A percentile compares a stretch with the other conserved stretches of the same genome.
These are phyloP conservation scores for Chrysodeixis includens DNA, from an alignment of 2,888 invertebrate species.

Conservation along the genomic window DNA sequence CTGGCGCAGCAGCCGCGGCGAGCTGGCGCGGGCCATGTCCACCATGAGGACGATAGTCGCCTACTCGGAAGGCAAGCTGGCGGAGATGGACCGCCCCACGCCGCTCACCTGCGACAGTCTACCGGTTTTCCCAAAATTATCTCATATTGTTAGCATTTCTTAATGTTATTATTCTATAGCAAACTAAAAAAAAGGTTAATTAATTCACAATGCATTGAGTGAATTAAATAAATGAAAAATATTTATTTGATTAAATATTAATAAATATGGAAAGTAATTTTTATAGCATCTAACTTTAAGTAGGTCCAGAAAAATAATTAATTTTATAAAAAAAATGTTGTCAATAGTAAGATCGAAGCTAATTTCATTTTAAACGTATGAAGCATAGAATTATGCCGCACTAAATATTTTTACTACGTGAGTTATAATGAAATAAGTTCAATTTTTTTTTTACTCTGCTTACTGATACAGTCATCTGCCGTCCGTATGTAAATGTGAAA, in stretches of 20 bases:
- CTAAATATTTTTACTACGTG: constrained; percentile 33
- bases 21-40: constrained; percentile 59
- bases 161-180: neutral
- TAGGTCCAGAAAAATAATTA: neutral
- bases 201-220: neutral
- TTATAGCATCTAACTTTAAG: neutral
- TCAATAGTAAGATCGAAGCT: constrained; percentile 7
- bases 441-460: constrained; percentile 6
- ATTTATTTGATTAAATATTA: neutral
- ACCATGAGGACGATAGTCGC: constrained; percentile 90
- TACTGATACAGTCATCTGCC: constrained; percentile 13
- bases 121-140: constrained; percentile 76
- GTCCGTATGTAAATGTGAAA: constrained; percentile 64
- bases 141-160: constrained; percentile 74
- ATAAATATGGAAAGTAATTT: neutral
- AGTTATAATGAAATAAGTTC: constrained; percentile 23
- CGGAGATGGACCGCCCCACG: constrained; percentile 84
- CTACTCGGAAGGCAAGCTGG: constrained; percentile 89
- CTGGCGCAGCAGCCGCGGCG: constrained; percentile 67
- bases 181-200: neutral
- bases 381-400: constrained; percentile 6
- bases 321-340: neutral
- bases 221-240: neutral
- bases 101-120: constrained; percentile 82
- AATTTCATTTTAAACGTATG: constrained; percentile 23